Base-by-base conservation (phyloP, 2,888 invertebrate species). In the Dromius quadrimaculatus region DNA sequence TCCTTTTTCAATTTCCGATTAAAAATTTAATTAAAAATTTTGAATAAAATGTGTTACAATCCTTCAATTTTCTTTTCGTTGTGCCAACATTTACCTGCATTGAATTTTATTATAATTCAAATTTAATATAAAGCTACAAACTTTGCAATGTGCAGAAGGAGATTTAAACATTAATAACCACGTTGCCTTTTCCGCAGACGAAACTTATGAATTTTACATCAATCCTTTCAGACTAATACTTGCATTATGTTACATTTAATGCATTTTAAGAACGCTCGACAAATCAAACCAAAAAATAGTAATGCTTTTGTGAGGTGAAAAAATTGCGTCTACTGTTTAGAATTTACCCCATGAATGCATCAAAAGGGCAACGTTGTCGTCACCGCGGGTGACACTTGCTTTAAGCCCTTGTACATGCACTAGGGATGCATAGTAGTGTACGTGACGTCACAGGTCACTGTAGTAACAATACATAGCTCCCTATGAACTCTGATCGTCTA, bases 141-240 rank as follows among this genome's bases (percentile, higher is more conserved):
- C n/a, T n/a, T n/a, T n/a, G n/a, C n/a, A n/a, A n/a, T n/a, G n/a
- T n/a, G n/a, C n/a, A n/a, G n/a, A n/a, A n/a, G n/a, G n/a, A n/a
- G n/a, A n/a, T n/a, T n/a, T n/a, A n/a, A n/a, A n/a, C n/a, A n/a
- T n/a, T n/a, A n/a, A n/a, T n/a, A n/a, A n/a, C n/a, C n/a, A n/a
- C n/a, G n/a, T n/a, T n/a, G n/a, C n/a, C n/a, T n/a, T n/a, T n/a
- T n/a, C n/a, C 23, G 54, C 54, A 8, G 34, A 32, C 32, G 13
- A 32, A 57, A 57, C 57, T 57, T 61, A 38, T 61, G 38, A 61
- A 61, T 61, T 61, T 61, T 61, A 61, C 38, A 61, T 61, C 34
- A 38, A 61, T 20, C 61, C 61, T 61, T 61, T 61, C 57, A 57
- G 20, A 20, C 61, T 61, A 61, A 61, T 61, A 61, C 61, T 38